phyloP scores from a whole-genome alignment of 1,140 invertebrate species.

The Hestina assimilis region DNA sequence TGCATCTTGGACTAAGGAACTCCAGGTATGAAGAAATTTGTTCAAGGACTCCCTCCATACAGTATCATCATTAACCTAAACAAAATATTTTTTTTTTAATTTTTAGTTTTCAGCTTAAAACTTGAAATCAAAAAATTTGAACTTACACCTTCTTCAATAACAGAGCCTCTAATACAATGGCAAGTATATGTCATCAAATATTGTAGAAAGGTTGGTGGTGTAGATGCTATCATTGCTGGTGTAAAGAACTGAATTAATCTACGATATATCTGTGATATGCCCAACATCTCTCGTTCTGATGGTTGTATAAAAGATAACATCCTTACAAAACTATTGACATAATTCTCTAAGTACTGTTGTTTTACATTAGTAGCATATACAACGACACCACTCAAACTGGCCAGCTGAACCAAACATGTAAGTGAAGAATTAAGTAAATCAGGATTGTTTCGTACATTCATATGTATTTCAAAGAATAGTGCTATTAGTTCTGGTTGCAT shows the following conservation, averaged over 20 bases:
- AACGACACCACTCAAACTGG: constrained; percentile 84
- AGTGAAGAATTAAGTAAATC: constrained; percentile 87
- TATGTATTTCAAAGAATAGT: constrained; percentile 91
- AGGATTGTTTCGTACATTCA: constrained; percentile 87
- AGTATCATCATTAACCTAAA: constrained; percentile 70
- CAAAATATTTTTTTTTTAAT: constrained; percentile 9
- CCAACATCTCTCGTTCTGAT: constrained; percentile 81
- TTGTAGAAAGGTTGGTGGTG: constrained; percentile 78
- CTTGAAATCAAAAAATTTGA: constrained; percentile 15
- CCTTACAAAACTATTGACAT: constrained; percentile 84
- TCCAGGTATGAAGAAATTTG: constrained; percentile 90
- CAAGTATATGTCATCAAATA: constrained; percentile 87
- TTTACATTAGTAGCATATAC: constrained; percentile 80
- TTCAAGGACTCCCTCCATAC: constrained; percentile 89
- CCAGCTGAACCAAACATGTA: constrained; percentile 89
- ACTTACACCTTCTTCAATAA: constrained; percentile 86
- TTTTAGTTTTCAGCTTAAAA: neutral
- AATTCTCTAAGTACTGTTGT: constrained; percentile 85
- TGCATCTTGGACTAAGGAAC: constrained; percentile 81
- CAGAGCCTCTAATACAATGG: constrained; percentile 84
- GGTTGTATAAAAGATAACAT: constrained; percentile 83
- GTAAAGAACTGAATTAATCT: constrained; percentile 84
- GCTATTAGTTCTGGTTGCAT: constrained; percentile 85
- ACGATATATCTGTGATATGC: constrained; percentile 83
- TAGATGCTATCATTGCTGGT: constrained; percentile 71